phyloP scores from a whole-genome alignment of 2,113 vertebrate species.

The Solenodon paradoxus region DNA sequence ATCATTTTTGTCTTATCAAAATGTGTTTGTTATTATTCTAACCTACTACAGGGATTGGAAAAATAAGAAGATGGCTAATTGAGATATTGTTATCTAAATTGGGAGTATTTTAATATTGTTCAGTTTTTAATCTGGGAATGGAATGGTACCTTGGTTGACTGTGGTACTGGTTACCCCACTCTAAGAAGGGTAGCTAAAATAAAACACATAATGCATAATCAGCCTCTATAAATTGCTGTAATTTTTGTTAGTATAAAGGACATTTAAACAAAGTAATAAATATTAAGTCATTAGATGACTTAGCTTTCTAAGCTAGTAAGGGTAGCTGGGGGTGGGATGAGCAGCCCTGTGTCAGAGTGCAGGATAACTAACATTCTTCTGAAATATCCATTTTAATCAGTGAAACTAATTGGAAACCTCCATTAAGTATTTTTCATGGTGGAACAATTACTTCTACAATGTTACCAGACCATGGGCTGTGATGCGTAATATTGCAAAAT shows the following conservation, averaged over 20 bases:
- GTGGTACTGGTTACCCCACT: not conserved
- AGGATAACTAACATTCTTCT: not conserved
- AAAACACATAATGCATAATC: not conserved
- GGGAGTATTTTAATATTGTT: not conserved
- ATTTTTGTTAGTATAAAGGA: not conserved
- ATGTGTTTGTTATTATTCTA: not conserved
- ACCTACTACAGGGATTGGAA: not conserved
- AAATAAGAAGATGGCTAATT: not conserved
- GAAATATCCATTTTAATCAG: conserved; percentile 33
- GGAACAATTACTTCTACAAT: not conserved
- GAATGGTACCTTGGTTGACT: not conserved
- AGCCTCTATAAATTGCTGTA: not conserved
- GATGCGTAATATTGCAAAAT: conserved; percentile 17
- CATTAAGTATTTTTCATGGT: conserved; percentile 11
- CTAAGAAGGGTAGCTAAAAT: not conserved
- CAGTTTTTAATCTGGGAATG: not conserved
- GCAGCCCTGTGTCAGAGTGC: not conserved
- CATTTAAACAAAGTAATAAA: not conserved
- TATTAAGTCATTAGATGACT: not conserved
- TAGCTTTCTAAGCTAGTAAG: not conserved
- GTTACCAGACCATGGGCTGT: not conserved
- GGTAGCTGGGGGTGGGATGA: not conserved
- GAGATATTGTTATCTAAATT: not conserved
- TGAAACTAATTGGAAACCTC: conserved; percentile 12
- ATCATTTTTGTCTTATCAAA: not conserved